A percentile compares a stretch with the other conserved stretches of the same genome.
phyloP scores from a whole-genome alignment of 2,797 vertebrate genomes.

The Botia almorhae region DNA sequence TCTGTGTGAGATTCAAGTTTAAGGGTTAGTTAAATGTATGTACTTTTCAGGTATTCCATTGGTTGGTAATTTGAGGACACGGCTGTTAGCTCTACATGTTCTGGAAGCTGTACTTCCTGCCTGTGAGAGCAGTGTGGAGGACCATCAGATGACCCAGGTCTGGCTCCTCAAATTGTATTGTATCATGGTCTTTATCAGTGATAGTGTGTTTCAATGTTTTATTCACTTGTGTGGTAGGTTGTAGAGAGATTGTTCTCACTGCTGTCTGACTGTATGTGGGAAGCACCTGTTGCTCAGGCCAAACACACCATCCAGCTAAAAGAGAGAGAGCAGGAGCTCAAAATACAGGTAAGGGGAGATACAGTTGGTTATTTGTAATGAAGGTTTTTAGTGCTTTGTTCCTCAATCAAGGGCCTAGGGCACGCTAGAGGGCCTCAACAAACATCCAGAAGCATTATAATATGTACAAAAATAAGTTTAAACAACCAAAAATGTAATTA shows the following conservation, averaged over 20 bases:
- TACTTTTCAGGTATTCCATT: slow-evolving; percentile 86
- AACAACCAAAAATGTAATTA: too few relatives aligned
- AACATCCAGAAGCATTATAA: too few relatives aligned
- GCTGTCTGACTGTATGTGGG: slow-evolving; percentile 98
- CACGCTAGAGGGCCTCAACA: too few relatives aligned
- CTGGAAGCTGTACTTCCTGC: slow-evolving; percentile 95
- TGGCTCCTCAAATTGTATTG: neutral
- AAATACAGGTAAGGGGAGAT: slow-evolving; percentile 82
- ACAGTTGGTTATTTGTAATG: neutral
- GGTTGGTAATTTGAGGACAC: slow-evolving; percentile 94
- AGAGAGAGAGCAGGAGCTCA: slow-evolving; percentile 92
- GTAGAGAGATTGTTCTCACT: slow-evolving; percentile 92
- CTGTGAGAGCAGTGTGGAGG: slow-evolving; percentile 91
- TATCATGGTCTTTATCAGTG: neutral
- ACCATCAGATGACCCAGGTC: slow-evolving; percentile 96
- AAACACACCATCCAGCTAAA: slow-evolving; percentile 90
- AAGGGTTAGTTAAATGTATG: neutral
- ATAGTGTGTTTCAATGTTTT: neutral
- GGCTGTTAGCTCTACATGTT: slow-evolving; percentile 93
- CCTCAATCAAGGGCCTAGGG: too few relatives aligned
- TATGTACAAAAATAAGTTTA: too few relatives aligned
- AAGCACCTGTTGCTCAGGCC: slow-evolving; percentile 92
- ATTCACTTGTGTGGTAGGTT: slow-evolving; percentile 75
- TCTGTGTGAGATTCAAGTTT: neutral
- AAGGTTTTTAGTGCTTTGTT: neutral